phyloP scores from a whole-genome alignment of 2,797 vertebrate species.

The Poecilia gillii region DNA sequence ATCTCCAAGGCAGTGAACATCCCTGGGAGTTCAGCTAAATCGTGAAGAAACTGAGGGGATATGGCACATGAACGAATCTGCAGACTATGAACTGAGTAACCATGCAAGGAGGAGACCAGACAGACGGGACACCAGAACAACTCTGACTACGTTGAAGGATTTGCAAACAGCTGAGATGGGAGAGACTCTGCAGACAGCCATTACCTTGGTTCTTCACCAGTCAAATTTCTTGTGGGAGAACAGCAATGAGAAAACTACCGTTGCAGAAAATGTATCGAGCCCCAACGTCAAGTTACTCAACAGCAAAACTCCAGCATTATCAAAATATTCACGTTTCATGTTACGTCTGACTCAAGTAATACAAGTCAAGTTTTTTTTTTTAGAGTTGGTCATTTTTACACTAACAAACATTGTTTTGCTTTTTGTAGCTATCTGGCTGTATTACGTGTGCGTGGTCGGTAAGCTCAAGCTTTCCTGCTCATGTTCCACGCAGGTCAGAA shows the following conservation, averaged over 20 bases:
- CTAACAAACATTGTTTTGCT: not conserved
- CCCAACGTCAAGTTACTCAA: too few relatives aligned
- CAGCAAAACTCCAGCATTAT: too few relatives aligned
- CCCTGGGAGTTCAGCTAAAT: not conserved
- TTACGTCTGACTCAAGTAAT: not conserved
- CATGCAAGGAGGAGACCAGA: not conserved
- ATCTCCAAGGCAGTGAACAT: not conserved
- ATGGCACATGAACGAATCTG: not conserved
- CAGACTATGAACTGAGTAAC: not conserved
- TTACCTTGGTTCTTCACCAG: too few relatives aligned
- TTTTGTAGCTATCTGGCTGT: not conserved
- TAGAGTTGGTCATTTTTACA: not conserved
- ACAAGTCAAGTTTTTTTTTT: not conserved
- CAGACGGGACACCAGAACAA: not conserved
- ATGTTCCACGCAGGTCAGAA: slow-evolving; percentile 8
- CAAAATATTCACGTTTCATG: not conserved
- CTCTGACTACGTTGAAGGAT: not conserved
- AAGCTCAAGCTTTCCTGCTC: not conserved
- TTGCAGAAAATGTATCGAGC: not conserved
- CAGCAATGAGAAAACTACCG: not conserved
- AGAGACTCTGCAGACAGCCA: not conserved
- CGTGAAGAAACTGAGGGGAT: not conserved
- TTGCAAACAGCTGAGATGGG: not conserved
- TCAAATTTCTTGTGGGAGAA: not conserved
- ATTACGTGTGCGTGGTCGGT: not conserved